phyloP scores from a whole-genome alignment of 2,888 invertebrate species.

The Drosophila austrosaltans region DNA sequence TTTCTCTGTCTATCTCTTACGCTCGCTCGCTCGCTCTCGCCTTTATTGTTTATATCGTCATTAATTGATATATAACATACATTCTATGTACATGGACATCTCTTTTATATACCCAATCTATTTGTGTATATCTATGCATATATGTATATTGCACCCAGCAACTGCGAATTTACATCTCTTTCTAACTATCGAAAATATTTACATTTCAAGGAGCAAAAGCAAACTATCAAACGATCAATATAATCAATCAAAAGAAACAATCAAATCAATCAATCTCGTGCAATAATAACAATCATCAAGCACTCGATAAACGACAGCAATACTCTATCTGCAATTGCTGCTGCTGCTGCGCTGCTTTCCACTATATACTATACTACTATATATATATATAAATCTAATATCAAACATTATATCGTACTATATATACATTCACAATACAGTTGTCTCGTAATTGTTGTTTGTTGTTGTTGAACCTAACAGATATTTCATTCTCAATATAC shows the following conservation, averaged over 20 bases:
- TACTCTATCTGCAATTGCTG: slow-evolving; percentile 50
- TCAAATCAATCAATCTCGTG: slow-evolving; percentile 32
- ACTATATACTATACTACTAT: neutral
- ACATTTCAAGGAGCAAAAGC: slow-evolving; percentile 36
- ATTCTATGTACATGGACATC: slow-evolving; percentile 57
- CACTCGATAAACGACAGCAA: slow-evolving; percentile 50
- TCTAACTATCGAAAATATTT: slow-evolving; percentile 8
- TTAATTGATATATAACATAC: slow-evolving; percentile 52
- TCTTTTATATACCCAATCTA: slow-evolving; percentile 7
- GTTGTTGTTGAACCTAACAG: slow-evolving; percentile 13
- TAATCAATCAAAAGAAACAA: slow-evolving; percentile 36
- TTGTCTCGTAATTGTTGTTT: slow-evolving; percentile 7
- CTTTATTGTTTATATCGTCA: slow-evolving; percentile 46
- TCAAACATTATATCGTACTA: neutral
- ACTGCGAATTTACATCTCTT: neutral
- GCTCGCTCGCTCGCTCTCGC: slow-evolving; percentile 2
- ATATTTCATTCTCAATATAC: neutral
- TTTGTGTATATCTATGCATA: slow-evolving; percentile 22
- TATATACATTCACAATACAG: slow-evolving; percentile 2
- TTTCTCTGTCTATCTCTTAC: neutral
- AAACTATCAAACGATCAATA: slow-evolving; percentile 31
- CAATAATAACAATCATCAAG: slow-evolving; percentile 18
- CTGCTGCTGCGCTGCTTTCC: slow-evolving; percentile 28
- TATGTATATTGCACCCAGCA: slow-evolving; percentile 29
- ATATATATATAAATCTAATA: slow-evolving; percentile 7